Percentiles rank a stretch among this genome's conserved stretches.
Conservation (phyloP, 2,797 vertebrate species). For the Brachyalestes nurse region DNA sequence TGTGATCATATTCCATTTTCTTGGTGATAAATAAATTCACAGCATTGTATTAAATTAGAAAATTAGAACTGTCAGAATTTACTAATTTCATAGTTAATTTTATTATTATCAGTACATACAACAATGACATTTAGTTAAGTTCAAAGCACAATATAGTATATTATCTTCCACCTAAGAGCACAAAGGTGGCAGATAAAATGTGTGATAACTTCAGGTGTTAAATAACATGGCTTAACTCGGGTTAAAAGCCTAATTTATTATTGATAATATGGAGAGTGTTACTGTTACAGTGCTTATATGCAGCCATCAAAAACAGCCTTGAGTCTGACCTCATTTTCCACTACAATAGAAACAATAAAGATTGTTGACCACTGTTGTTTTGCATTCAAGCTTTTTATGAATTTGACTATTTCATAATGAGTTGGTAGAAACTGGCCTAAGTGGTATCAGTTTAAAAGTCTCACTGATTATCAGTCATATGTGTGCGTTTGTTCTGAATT, state of each 20-base stretch:
- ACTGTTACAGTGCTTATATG: background rate
- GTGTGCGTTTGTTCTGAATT: background rate
- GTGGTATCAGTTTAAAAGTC: background rate
- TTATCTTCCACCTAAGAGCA: background rate
- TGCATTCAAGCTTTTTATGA: background rate
- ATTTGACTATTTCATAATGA: conserved; percentile 20
- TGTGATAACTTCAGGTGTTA: background rate
- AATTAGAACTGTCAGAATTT: too few species aligned
- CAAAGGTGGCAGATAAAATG: too few species aligned
- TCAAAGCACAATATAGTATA: background rate
- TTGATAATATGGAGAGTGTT: background rate
- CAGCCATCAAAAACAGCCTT: conserved; percentile 3
- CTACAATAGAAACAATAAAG: background rate
- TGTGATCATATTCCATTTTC: too few species aligned
- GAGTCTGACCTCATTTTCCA: background rate
- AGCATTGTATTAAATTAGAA: too few species aligned
- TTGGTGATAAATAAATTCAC: too few species aligned
- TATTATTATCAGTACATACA: too few species aligned
- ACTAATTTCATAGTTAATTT: too few species aligned
- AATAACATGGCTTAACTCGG: background rate
- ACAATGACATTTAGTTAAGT: too few species aligned
- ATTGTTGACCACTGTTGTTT: conserved; percentile 6
- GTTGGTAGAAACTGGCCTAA: background rate
- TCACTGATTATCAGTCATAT: conserved; percentile 7
- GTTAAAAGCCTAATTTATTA: background rate